Evolutionary conservation across 2,888 invertebrate genomes (phyloP), one percentile per base, ranked within the genome.

Genomic region (Malthinus seriepunctatus): DNA sequence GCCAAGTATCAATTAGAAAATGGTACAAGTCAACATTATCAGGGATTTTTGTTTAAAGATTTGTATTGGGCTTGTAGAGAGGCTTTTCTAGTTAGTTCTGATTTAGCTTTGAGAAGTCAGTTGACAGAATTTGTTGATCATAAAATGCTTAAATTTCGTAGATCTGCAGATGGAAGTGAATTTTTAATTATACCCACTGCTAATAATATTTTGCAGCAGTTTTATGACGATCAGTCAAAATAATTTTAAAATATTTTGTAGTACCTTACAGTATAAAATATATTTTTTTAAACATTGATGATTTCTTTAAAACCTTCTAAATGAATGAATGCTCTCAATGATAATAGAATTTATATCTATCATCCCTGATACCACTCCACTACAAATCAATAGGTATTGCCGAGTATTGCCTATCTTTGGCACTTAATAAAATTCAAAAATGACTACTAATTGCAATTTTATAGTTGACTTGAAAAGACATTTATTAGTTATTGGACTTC

Each of bases 91-190:
- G 97, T 95, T 0, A 97, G 94, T 76, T 93, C 94, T 0, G 97
- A 98, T 78, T 82, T 92, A 52, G 95, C 95, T 0, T 79, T 98
- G 57, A 85, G 95, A 65, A 91, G 95, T 4, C 95, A 97, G 72
- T 82, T 98, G 2, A 95, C 93, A 0, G 98, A 98, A 80, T 98
- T 97, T 79, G 81, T 93, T 47, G 97, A 98, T 79, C 98, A 98
- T 77, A 93, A 95, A 76, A 82, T 98, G 68, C 87, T 97, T 3
- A 90, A 88, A 76, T 86, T 86, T 54, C 91, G 89, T 73, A 85
- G 94, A 70, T 89, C 87, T 10, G 80, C 82, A 31, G 95, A 95
- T 76, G 95, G 94, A 32, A 85, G 88, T 49, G 95, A 96, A 75
- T 87, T 89, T 72, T 80, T 96, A 32, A 73, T 84, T 14, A 91